Percentiles rank a stretch among this genome's conserved stretches.
Conservation (phyloP, 2,797 vertebrate species). For the Setipinna tenuifilis region DNA sequence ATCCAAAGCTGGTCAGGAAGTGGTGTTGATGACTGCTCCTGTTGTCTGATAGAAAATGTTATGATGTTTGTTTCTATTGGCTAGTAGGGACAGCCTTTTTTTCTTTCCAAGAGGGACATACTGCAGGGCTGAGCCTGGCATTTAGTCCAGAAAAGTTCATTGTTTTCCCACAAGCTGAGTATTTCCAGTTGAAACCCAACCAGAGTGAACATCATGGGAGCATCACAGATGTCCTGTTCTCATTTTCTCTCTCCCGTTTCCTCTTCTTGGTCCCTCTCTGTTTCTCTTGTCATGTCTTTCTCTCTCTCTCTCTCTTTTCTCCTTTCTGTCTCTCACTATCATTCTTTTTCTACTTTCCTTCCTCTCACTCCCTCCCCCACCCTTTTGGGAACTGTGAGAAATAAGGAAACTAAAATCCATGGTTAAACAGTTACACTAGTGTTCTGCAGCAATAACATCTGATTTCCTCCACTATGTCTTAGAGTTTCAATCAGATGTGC, state of each 20-base stretch:
- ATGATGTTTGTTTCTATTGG: background rate
- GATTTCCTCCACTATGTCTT: background rate
- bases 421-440: constrained; percentile 37
- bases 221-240: constrained; percentile 28
- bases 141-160: constrained; percentile 31
- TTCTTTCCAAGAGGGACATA: constrained; percentile 50
- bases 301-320: constrained; percentile 31
- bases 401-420: constrained; percentile 58
- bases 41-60: background rate
- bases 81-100: background rate
- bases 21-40: background rate
- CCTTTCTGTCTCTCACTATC: constrained; percentile 37
- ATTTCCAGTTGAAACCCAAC: constrained; percentile 40
- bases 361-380: background rate
- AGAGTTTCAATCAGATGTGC: background rate
- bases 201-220: constrained; percentile 25
- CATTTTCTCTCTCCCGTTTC: constrained; percentile 26
- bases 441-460: constrained; percentile 45
- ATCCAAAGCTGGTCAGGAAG: background rate
- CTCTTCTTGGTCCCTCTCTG: constrained; percentile 1
- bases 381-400: constrained; percentile 60
- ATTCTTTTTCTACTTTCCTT: background rate
- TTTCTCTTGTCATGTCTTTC: background rate
- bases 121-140: background rate
- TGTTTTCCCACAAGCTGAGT: constrained; percentile 40